Conservation (phyloP, 2,113 vertebrate species). For the Pelodiscus sinensis region DNA sequence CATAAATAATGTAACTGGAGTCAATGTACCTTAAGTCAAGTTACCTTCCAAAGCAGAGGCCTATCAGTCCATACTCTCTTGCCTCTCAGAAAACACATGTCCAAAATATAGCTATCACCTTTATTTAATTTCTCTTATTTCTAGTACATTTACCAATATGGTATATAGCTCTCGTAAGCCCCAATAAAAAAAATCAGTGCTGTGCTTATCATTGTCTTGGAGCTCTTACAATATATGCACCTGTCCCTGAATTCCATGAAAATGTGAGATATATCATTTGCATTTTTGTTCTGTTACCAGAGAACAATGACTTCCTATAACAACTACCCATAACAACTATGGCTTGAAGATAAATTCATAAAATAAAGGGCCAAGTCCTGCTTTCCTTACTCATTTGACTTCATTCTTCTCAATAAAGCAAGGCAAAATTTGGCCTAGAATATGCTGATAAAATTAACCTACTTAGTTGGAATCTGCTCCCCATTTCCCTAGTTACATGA, state of each 20-base stretch:
- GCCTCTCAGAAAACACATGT: no score
- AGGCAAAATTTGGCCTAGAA: not conserved
- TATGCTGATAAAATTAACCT: not conserved
- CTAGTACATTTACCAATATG: not conserved
- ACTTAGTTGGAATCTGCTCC: not conserved
- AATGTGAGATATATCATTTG: not conserved
- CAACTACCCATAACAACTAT: fast-evolving
- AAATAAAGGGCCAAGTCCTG: not conserved
- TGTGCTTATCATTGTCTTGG: not conserved
- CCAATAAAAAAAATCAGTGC: not conserved
- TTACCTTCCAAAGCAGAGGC: no score
- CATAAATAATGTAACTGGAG: no score
- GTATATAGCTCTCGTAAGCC: fast-evolving
- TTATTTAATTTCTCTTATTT: not conserved
- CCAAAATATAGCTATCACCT: not conserved
- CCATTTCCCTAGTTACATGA: not conserved
- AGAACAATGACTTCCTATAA: not conserved
- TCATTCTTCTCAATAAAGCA: not conserved
- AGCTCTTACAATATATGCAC: not conserved
- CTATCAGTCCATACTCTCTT: no score
- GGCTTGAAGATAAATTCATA: not conserved
- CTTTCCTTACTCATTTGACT: not conserved
- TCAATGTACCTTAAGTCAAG: no score
- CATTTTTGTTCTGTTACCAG: not conserved
- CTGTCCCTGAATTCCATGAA: not conserved